Evolutionary conservation across 1,140 invertebrate genomes (phyloP), one percentile per base, ranked within the genome.

Genomic region (Globodera rostochiensis): DNA sequence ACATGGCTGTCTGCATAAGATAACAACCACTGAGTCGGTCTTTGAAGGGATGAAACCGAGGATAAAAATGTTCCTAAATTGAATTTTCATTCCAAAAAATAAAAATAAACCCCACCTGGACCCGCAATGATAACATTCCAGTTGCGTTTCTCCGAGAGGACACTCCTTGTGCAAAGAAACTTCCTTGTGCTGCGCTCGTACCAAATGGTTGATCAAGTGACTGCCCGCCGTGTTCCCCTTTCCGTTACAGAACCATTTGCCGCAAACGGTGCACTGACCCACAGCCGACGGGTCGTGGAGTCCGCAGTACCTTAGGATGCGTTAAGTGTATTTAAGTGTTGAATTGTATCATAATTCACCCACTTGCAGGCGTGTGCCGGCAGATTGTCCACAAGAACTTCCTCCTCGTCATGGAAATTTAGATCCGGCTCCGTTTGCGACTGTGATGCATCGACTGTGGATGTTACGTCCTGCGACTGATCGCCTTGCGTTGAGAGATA

Each of bases 191-290:
- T 98, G 98, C 25, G 97, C 96, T 85, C 97, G 92, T 21, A 99
- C 97, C 86, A 99, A 91, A 91, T 99, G 98, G 91, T 98, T 98
- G 82, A 99, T 95, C 82, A 99, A 98, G 88, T 99, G 98, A 74
- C 96, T 98, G 4, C 97, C 97, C 19, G 96, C 96, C 5, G 97
- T 98, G 89, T 96, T 97, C 5, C 97, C 97, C 84, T 96, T 93
- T 7, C 96, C 96, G 93, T 99, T 99, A 90, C 98, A 99, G 90
- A 99, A 99, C 98, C 98, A 99, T 90, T 98, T 98, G 86, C 97
- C 96, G 89, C 97, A 98, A 66, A 95, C 93, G 90, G 98, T 98
- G 90, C 98, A 99, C 93, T 96, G 95, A 36, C 98, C 96, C 53
- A 99, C 97, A 85, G 95, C 97, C 80, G 94, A 93, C 3, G 97